Percentiles rank a stretch among this genome's conserved stretches.
Conservation (phyloP, 2,113 vertebrate species). For the Daboia siamensis region DNA sequence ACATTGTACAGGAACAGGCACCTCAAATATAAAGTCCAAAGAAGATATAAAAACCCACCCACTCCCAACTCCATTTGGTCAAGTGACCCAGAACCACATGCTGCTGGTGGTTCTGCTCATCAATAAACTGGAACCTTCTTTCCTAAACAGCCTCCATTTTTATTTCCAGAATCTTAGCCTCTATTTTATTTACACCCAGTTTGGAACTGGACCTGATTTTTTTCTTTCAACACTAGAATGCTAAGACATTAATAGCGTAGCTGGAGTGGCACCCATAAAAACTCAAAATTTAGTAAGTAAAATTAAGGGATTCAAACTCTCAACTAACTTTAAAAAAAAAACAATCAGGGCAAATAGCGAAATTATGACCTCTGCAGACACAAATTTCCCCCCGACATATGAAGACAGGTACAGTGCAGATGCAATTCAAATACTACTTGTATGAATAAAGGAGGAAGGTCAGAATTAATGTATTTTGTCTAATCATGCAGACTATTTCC, state of each 20-base stretch:
- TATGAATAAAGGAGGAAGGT: not conserved
- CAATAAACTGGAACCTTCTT: no score
- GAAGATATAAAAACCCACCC: no score
- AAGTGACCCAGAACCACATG: no score
- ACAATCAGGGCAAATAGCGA: not conserved
- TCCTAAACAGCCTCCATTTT: no score
- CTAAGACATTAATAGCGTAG: not conserved
- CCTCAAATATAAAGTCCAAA: no score
- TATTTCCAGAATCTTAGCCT: no score
- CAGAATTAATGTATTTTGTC: not conserved
- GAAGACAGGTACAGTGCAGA: not conserved
- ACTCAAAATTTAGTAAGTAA: not conserved
- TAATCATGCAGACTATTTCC: not conserved
- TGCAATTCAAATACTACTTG: not conserved
- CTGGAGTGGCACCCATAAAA: not conserved
- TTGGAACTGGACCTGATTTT: no score
- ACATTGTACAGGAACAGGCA: no score
- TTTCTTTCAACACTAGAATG: not conserved
- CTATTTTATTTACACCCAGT: no score
- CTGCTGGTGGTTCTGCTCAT: no score
- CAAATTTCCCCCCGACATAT: not conserved
- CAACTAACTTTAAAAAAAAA: not conserved
- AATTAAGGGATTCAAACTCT: not conserved
- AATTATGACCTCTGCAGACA: not conserved
- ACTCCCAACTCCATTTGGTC: no score